Evolutionary conservation across 2,797 vertebrate genomes (phyloP), one percentile per base, ranked within the genome.

Genomic region (Smutsia temminckii): DNA sequence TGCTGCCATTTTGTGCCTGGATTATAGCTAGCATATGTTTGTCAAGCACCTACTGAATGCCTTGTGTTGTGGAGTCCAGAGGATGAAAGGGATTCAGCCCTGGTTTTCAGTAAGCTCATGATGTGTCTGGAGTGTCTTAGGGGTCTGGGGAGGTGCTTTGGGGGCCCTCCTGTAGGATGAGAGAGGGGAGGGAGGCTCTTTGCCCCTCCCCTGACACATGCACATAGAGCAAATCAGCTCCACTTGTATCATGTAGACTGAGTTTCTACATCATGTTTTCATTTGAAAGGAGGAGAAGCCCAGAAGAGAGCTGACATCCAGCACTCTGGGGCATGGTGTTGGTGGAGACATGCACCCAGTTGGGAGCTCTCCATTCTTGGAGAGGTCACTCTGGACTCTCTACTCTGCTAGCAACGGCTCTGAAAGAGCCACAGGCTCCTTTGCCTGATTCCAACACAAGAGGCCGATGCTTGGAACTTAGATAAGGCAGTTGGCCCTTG

Each of bases 31-130:
- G 23, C 6, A 11, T 64, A n/a, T 2, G 0, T 85, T 71, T 88
- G 74, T 46, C 37, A 61, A 91, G 34, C 46, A 80, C 37, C 91
- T 79, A 78, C 84, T 40, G 8, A 74, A 25, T 85, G 25, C 57
- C 49, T 51, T 8, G 21, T 37, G 51, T 80, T 11, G 12, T 20
- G 10, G 78, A 9, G 7, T 53, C 29, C 79, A 57, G 25, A 80
- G 68, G n/a, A 34, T 64, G 40, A 64, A 12, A 63, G 42, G 20
- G 71, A 25, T 11, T 25, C 71, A 34, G 59, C 21, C n/a, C 37
- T 61, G 25, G 6, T 13, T 74, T 21, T 85, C 34, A 69, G 14
- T 40, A 68, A 92, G 75, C 37, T 81, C 32, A 0, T 27, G 57
- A 16, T 21, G 4, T 63, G 9, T 57, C 42, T 49, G 46, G 61